Base-by-base conservation (phyloP, 2,113 vertebrate species). In the Mobula hypostoma region DNA sequence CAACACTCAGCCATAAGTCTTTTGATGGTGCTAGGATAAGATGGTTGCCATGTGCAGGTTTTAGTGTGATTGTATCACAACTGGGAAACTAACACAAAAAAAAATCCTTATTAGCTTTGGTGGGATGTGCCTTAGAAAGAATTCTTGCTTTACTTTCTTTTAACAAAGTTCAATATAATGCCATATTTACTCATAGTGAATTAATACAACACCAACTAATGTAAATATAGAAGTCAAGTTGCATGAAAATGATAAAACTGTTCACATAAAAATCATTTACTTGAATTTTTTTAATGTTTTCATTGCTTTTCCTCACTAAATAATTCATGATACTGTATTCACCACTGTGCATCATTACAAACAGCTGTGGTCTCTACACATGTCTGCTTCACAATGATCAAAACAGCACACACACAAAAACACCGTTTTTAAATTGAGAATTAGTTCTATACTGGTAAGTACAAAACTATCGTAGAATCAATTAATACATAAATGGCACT, bases 271-370 rank as follows among this genome's bases (percentile, higher is more conserved):
- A 90, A 66, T 66, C 58, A 90, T 90, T 90, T 66, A 90, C 85
- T 90, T 90, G 85, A 66, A 68, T 90, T 90, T 88, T 80, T 70
- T 88, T 88, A 88, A 90, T 90, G 85, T 90, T 90, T 90, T 32
- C 85, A 90, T 90, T 90, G 85, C 85, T 66, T 90, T 72, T 93
- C 91, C 70, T 74, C 21, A 76, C 68, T 93, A 93, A 93, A 93
- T 93, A 93, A 93, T 93, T 93, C 91, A 93, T 93, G 91, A 93
- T 74, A 93, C 70, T 76, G 91, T 24, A 93, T 93, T 29, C 91
- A 93, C 91, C 91, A 93, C 68, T 74, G 91, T 74, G 91, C 91
- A 93, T 93, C 91, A 93, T 93, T 93, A 93, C 66, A 93, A 90
- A 93, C 90, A 93, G 91, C 91, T 74, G 70, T 74, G 66, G 68